These are phyloP conservation scores for Drosophila oshimai DNA, from an alignment of 1,140 invertebrate species.

Conservation along the genomic window DNA sequence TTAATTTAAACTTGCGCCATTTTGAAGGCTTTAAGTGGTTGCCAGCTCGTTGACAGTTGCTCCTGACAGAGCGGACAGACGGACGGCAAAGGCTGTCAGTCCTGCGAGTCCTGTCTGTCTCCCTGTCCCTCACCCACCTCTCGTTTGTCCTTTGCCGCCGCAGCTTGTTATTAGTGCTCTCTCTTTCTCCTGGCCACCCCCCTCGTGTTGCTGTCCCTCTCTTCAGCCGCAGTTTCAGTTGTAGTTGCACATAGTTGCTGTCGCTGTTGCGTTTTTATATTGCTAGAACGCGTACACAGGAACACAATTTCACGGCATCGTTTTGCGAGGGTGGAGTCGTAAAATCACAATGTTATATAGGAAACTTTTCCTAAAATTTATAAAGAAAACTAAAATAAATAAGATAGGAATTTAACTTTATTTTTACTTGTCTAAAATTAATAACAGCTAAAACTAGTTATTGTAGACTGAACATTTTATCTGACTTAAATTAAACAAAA, in stretches of 20 bases:
- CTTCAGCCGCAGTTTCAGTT: neutral
- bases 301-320: slow-evolving; percentile 61
- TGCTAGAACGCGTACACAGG: slow-evolving; percentile 58
- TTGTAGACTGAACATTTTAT: too few relatives aligned
- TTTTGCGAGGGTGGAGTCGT: neutral
- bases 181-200: neutral
- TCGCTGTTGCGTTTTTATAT: slow-evolving; percentile 62
- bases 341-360: neutral
- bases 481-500: too few relatives aligned
- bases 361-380: neutral
- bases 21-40: slow-evolving; percentile 81
- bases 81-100: slow-evolving; percentile 45
- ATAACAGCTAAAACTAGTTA: too few relatives aligned
- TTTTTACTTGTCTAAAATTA: too few relatives aligned
- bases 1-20: slow-evolving; percentile 82
- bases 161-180: slow-evolving; percentile 68
- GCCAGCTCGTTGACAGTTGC: slow-evolving; percentile 80
- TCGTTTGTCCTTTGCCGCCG: slow-evolving; percentile 43
- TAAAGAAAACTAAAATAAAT: neutral
- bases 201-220: neutral
- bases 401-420: too few relatives aligned
- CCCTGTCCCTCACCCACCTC: slow-evolving; percentile 12
- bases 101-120: slow-evolving; percentile 14
- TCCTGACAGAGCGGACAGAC: slow-evolving; percentile 60
- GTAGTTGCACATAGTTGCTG: slow-evolving; percentile 35